Evolutionary conservation across 2,888 invertebrate species (phyloP).

Genomic region (Malachius bipustulatus): DNA sequence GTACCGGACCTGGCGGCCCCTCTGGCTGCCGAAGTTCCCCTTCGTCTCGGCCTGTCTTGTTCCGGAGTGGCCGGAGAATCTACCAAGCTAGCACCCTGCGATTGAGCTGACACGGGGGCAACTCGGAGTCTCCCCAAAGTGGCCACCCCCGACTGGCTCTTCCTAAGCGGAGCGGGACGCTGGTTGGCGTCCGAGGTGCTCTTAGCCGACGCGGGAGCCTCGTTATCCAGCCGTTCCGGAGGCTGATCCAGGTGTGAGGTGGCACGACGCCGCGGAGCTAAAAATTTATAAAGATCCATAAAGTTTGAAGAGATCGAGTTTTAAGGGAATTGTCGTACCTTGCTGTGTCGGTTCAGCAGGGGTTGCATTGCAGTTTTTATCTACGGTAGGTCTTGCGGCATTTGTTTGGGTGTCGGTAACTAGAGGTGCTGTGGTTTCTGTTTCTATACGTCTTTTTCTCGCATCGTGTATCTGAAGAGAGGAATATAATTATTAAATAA

Average conservation of each 20-base stretch:
- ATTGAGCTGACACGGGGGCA: conserved; percentile 37
- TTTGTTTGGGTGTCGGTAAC: conserved; percentile 50
- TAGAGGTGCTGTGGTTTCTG: conserved; percentile 48
- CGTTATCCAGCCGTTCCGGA: conserved; percentile 47
- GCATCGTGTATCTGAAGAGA: conserved; percentile 44
- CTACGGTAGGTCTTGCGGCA: conserved; percentile 35
- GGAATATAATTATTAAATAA: too few species aligned
- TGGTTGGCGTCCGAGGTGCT: conserved; percentile 36
- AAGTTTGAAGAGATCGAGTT: too few species aligned
- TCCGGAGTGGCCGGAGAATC: conserved; percentile 31
- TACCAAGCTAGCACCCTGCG: conserved; percentile 27
- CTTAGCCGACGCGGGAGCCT: conserved; percentile 48
- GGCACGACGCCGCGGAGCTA: conserved; percentile 32
- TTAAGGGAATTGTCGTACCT: too few species aligned
- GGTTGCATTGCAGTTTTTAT: conserved; percentile 61
- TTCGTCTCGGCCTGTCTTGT: conserved; percentile 35
- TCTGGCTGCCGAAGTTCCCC: conserved; percentile 32
- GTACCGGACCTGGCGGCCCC: conserved; percentile 39
- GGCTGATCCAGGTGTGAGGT: conserved; percentile 35
- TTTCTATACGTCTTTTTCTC: conserved; percentile 44
- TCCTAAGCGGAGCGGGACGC: conserved; percentile 33
- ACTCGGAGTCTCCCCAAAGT: conserved; percentile 63
- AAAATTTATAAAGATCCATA: conserved; percentile 9
- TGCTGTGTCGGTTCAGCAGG: conserved; percentile 34
- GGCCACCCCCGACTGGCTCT: conserved; percentile 46